Conservation (phyloP, 2,888 invertebrate genomes). For the Creontiades dilutus region DNA sequence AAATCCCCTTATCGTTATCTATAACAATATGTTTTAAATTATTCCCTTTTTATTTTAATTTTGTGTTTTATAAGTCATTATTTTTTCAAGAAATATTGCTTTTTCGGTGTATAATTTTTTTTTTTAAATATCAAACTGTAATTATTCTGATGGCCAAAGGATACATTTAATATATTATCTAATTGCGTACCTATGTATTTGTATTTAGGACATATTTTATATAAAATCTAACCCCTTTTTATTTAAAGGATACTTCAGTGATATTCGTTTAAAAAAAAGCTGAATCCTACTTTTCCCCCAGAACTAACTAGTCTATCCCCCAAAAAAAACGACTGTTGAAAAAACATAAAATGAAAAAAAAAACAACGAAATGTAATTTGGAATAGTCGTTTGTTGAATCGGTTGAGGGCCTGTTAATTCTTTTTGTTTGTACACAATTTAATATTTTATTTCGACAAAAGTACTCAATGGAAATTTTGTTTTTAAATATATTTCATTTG, state of each 20-base stretch:
- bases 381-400: not conserved
- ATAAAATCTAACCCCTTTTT: not conserved
- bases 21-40: too few species aligned
- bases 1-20: too few species aligned
- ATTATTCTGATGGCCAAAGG: constrained; percentile 25
- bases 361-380: constrained; percentile 30
- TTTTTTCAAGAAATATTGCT: not conserved
- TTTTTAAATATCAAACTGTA: not conserved
- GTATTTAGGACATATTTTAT: constrained; percentile 6
- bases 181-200: not conserved
- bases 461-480: not conserved
- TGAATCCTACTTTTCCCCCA: constrained; percentile 5
- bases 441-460: not conserved
- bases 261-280: not conserved
- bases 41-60: not conserved
- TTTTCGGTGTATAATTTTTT: not conserved
- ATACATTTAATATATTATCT: not conserved
- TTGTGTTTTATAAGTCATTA: not conserved
- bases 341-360: not conserved
- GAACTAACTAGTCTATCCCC: constrained; percentile 18
- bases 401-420: constrained; percentile 10
- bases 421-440: not conserved
- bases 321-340: constrained; percentile 24
- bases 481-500: not conserved
- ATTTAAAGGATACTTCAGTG: constrained; percentile 1